Evolutionary conservation across 2,113 vertebrate genomes (phyloP).

Genomic region (Indicator maculatus): DNA sequence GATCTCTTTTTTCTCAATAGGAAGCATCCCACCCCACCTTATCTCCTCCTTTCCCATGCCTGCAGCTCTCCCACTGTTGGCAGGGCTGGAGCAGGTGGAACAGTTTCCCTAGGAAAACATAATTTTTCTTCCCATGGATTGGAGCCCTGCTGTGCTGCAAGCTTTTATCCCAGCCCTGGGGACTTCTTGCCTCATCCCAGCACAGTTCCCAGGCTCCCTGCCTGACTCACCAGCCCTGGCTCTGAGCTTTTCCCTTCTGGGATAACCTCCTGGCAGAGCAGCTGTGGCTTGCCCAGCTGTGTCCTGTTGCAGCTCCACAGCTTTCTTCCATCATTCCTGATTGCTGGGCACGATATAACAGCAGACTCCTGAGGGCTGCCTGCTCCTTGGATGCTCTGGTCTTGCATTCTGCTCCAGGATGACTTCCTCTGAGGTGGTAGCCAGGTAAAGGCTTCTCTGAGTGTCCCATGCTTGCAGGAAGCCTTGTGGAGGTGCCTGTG

Average conservation of each 20-base stretch:
- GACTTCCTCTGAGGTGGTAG: fast-evolving
- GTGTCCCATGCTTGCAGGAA: fast-evolving
- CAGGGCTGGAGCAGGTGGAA: background rate
- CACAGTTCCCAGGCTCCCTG: background rate
- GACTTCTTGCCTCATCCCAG: fast-evolving
- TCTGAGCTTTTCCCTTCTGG: background rate
- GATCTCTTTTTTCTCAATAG: background rate
- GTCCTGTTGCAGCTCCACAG: background rate
- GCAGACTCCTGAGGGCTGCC: fast-evolving
- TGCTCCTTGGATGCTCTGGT: fast-evolving
- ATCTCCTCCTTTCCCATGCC: too few relatives aligned
- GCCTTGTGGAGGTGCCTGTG: fast-evolving
- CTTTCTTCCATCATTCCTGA: background rate
- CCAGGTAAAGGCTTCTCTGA: fast-evolving
- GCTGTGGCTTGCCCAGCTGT: background rate
- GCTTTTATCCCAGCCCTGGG: background rate
- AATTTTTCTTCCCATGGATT: background rate
- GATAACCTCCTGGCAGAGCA: background rate
- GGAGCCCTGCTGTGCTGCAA: background rate
- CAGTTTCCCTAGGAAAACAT: background rate
- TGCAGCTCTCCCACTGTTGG: fast-evolving
- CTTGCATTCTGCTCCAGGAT: background rate
- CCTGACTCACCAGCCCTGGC: background rate
- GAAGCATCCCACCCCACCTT: background rate
- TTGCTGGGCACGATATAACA: background rate